Conservation (phyloP, 2,113 vertebrate species). For the Cyphomyrus discorhynchus region DNA sequence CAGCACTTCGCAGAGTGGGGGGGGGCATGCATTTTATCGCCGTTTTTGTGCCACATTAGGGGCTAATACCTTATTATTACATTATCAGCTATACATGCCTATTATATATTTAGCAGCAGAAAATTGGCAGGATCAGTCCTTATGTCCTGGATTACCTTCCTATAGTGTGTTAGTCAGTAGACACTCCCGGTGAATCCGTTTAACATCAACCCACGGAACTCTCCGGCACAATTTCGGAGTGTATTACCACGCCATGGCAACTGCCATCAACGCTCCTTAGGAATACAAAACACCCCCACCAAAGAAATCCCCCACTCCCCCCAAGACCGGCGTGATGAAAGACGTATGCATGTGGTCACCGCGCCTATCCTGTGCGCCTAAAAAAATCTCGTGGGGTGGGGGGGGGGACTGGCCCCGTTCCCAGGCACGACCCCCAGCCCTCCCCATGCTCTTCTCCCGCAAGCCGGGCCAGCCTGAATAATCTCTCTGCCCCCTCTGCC, state of each 20-base stretch:
- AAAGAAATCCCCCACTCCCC: neutral
- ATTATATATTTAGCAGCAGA: neutral
- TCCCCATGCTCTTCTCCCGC: conserved; percentile 35
- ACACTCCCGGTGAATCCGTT: neutral
- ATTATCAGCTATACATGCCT: neutral
- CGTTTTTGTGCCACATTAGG: neutral
- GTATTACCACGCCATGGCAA: neutral
- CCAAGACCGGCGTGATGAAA: neutral
- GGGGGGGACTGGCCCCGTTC: conserved; percentile 25
- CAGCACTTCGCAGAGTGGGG: neutral
- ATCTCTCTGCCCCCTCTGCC: conserved; percentile 45
- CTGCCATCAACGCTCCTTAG: neutral
- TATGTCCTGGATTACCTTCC: neutral
- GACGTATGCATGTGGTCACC: conserved; percentile 18
- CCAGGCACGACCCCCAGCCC: conserved; percentile 37
- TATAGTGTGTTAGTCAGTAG: neutral
- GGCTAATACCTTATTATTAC: neutral
- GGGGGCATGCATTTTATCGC: neutral
- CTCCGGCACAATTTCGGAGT: neutral
- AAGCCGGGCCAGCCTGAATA: conserved; percentile 52
- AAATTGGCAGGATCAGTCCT: neutral
- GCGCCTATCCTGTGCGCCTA: neutral
- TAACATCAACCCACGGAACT: neutral
- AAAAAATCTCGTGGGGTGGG: neutral
- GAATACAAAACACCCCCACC: neutral